phyloP scores from a whole-genome alignment of 2,797 vertebrate genomes.

The Triplophysa yarkandensis region DNA sequence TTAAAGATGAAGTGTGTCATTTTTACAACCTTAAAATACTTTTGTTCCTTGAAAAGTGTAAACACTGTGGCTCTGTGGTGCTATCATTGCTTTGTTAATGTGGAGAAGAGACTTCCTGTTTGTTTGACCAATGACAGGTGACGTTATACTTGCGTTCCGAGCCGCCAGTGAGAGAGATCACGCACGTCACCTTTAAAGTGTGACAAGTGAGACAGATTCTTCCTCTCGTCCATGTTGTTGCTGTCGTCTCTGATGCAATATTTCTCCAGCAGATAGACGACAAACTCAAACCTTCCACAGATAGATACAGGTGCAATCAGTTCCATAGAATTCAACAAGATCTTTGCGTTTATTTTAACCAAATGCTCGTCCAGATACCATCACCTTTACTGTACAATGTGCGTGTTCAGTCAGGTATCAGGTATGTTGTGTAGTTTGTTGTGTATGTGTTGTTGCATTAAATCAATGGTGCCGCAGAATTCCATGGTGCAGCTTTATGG shows the following conservation, averaged over 20 bases:
- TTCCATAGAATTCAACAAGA: constrained; percentile 15
- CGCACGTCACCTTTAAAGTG: background rate
- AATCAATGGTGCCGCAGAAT: constrained; percentile 16
- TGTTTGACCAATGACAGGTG: background rate
- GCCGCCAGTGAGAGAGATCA: background rate
- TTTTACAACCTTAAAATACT: background rate
- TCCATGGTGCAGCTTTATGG: constrained; percentile 40
- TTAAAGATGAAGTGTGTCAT: constrained; percentile 5
- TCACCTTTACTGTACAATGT: constrained; percentile 47
- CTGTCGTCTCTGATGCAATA: constrained; percentile 39
- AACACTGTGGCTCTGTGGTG: constrained; percentile 10
- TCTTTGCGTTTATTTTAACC: constrained; percentile 37
- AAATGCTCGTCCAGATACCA: constrained; percentile 39
- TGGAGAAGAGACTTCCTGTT: background rate
- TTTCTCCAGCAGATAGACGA: constrained; percentile 8
- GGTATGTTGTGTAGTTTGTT: constrained; percentile 37
- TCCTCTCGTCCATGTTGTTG: background rate
- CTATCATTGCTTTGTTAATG: background rate
- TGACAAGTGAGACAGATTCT: background rate
- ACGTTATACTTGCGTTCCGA: background rate
- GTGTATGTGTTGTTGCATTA: constrained; percentile 33
- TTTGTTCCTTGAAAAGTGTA: background rate
- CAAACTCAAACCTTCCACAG: constrained; percentile 27
- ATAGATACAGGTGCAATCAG: constrained; percentile 21
- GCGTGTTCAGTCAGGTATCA: constrained; percentile 44